Evolutionary conservation across 2,113 vertebrate species (phyloP).

Genomic region (Jacana jacana): DNA sequence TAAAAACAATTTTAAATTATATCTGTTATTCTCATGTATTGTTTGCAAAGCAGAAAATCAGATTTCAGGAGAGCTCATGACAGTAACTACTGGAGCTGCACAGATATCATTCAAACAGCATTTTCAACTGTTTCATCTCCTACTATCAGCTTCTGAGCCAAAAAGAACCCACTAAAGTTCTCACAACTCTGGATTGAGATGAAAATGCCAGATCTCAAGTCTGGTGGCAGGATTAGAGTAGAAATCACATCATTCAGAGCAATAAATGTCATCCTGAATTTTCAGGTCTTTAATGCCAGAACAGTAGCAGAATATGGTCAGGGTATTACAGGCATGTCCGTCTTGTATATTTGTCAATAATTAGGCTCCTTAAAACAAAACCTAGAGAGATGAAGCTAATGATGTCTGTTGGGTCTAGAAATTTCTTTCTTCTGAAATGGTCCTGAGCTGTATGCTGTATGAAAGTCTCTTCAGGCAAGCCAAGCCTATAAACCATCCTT

Average conservation of each 20-base stretch:
- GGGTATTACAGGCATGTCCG: not conserved
- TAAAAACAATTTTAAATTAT: not conserved
- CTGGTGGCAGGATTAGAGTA: not conserved
- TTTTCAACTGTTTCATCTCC: not conserved
- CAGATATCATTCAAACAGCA: not conserved
- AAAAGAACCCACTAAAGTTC: not conserved
- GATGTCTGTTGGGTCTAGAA: not conserved
- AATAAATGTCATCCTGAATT: not conserved
- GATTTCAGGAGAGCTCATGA: not conserved
- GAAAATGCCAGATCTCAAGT: not conserved
- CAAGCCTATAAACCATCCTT: not conserved
- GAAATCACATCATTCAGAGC: rapidly evolving
- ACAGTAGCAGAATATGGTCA: not conserved
- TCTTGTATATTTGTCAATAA: not conserved
- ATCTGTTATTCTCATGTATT: not conserved
- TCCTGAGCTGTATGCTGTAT: not conserved
- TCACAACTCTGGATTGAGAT: not conserved
- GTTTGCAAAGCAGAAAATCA: not conserved
- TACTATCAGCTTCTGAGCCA: not conserved
- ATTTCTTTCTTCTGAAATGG: not conserved
- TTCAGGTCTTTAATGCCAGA: not conserved
- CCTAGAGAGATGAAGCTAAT: not conserved
- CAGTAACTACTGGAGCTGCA: not conserved
- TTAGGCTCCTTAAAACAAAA: not conserved
- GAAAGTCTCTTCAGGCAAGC: not conserved